These are phyloP conservation scores for Galerucella calmariensis DNA, from an alignment of 2,888 invertebrate species.

Conservation along the genomic window DNA sequence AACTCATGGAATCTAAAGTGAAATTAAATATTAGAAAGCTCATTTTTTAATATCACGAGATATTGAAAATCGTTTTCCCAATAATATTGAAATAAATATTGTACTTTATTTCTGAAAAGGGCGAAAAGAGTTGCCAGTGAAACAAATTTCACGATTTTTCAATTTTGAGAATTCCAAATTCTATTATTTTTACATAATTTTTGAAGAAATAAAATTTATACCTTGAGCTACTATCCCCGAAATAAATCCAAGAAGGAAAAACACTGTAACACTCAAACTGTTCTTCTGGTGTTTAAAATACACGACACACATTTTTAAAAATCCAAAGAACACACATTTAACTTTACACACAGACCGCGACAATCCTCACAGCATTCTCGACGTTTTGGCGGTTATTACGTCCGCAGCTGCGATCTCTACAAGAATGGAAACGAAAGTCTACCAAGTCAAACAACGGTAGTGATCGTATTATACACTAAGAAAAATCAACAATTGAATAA, in stretches of 20 bases:
- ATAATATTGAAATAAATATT: too few relatives aligned
- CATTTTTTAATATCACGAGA: too few relatives aligned
- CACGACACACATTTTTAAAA: conserved; percentile 29
- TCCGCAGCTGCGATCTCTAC: conserved; percentile 18
- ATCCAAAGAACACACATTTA: conserved; percentile 34
- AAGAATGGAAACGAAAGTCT: conserved; percentile 25
- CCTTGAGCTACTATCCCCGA: conserved; percentile 28
- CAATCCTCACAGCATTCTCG: conserved; percentile 18
- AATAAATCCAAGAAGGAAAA: conserved; percentile 35
- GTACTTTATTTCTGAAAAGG: too few relatives aligned
- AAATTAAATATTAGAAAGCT: too few relatives aligned
- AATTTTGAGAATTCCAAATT: too few relatives aligned
- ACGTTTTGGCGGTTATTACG: conserved; percentile 14
- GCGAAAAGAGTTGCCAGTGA: too few relatives aligned
- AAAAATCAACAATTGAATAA: not conserved
- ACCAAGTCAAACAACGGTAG: conserved; percentile 29
- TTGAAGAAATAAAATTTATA: conserved; percentile 1
- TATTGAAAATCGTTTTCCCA: too few relatives aligned
- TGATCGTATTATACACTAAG: conserved; percentile 12
- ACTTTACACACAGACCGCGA: conserved; percentile 8
- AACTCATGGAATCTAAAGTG: too few relatives aligned
- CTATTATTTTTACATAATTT: too few relatives aligned
- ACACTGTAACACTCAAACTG: conserved; percentile 28
- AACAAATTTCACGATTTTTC: too few relatives aligned
- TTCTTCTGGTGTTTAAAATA: conserved; percentile 19